Conservation (phyloP, 2,888 invertebrate genomes). For the Ophion ellenae region DNA sequence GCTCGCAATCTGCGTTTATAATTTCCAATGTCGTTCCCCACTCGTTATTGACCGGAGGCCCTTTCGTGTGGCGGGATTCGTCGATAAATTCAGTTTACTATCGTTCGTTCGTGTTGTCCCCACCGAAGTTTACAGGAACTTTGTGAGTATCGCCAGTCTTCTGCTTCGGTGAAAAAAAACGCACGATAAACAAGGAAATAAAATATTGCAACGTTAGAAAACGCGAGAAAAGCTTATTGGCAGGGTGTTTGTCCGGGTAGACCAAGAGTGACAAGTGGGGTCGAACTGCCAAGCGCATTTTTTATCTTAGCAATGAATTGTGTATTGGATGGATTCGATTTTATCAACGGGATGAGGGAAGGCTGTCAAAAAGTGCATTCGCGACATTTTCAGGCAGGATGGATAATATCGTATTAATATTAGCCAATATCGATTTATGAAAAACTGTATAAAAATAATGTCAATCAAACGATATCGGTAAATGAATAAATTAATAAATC, state of each 20-base stretch:
- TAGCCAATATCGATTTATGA: no score
- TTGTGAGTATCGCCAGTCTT: constrained; percentile 55
- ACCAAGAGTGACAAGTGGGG: neutral
- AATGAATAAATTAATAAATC: no score
- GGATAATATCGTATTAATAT: no score
- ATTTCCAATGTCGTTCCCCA: constrained; percentile 33
- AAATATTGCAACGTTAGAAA: constrained; percentile 7
- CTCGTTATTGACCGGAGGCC: constrained; percentile 50
- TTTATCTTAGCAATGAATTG: no score
- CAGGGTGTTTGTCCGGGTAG: neutral
- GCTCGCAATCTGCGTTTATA: constrained; percentile 31
- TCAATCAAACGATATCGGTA: no score
- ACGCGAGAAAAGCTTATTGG: neutral
- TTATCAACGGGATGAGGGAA: no score
- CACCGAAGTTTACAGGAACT: constrained; percentile 52
- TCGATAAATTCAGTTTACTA: constrained; percentile 57
- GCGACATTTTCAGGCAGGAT: no score
- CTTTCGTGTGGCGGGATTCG: constrained; percentile 64
- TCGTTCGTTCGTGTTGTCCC: constrained; percentile 52
- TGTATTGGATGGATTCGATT: no score
- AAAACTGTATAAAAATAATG: no score
- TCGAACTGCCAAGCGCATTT: no score
- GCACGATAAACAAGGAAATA: neutral
- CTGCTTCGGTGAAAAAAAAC: neutral
- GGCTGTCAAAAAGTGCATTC: no score